These are phyloP conservation scores for Caenorhabditis sp. DNA, from an alignment of 2,888 invertebrate species.

Conservation along the genomic window DNA sequence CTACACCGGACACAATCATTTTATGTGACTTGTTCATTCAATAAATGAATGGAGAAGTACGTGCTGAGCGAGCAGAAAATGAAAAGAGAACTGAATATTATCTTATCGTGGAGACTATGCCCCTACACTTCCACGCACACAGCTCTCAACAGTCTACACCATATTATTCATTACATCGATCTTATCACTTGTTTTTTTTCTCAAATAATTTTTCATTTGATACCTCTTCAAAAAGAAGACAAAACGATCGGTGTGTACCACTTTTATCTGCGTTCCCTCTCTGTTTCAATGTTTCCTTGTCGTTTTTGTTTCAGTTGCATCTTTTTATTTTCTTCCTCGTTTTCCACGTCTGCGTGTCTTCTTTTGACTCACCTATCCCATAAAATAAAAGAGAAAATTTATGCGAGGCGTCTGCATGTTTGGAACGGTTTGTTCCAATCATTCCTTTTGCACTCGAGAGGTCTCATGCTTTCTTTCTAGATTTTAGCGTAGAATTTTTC, in stretches of 20 bases:
- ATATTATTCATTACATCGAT: conserved; percentile 18
- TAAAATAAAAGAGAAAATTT: conserved; percentile 3
- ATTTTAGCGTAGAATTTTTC: too few species aligned
- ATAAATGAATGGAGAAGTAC: conserved; percentile 2
- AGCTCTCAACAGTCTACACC: conserved; percentile 42
- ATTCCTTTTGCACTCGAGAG: not conserved
- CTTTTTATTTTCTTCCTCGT: not conserved
- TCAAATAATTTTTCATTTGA: too few species aligned
- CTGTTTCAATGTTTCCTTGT: conserved; percentile 4
- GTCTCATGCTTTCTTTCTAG: not conserved
- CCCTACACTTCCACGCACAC: conserved; percentile 13
- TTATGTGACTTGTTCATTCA: conserved; percentile 45
- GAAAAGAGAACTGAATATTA: conserved; percentile 13
- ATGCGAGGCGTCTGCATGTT: conserved; percentile 3
- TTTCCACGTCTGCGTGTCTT: not conserved
- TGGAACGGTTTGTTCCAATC: not conserved
- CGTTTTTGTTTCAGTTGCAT: not conserved
- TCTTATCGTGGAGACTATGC: conserved; percentile 43
- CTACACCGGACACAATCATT: conserved; percentile 33
- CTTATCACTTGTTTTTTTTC: conserved; percentile 54
- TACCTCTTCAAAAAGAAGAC: conserved; percentile 11
- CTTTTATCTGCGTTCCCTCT: not conserved
- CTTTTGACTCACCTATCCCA: not conserved
- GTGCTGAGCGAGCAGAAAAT: conserved; percentile 30
- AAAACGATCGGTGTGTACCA: conserved; percentile 9